Evolutionary conservation across 2,797 vertebrate genomes (phyloP).

Genomic region (Lepilemur ruficaudatus): DNA sequence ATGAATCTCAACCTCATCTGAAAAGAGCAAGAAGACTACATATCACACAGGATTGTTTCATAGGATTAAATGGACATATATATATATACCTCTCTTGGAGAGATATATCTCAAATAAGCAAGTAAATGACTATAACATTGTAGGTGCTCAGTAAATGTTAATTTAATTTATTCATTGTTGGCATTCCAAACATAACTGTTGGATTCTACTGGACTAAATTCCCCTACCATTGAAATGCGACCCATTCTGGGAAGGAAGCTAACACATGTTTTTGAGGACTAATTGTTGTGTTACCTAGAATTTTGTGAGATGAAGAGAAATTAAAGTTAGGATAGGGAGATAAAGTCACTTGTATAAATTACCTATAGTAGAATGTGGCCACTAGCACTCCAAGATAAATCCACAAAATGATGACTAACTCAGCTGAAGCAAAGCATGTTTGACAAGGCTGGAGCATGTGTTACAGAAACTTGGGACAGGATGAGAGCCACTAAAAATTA

Average conservation of each 20-base stretch:
- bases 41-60: background rate
- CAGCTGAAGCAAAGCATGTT: background rate
- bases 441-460: background rate
- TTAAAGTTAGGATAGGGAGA: background rate
- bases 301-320: background rate
- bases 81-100: background rate
- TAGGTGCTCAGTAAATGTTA: background rate
- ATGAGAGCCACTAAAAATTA: conserved; percentile 36
- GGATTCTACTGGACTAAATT: background rate
- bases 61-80: background rate
- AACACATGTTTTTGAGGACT: background rate
- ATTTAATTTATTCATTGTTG: background rate
- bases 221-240: background rate
- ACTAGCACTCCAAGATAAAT: background rate
- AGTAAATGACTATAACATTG: background rate
- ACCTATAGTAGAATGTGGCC: background rate
- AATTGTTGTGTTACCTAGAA: background rate
- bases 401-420: background rate
- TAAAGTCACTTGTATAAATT: background rate
- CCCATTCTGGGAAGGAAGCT: background rate
- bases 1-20: background rate
- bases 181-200: conserved; percentile 7
- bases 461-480: background rate
- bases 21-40: background rate
- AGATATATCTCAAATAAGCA: background rate